These are phyloP conservation scores for Cyrtorhinus lividipennis DNA, from an alignment of 1,140 invertebrate species.

Conservation along the genomic window DNA sequence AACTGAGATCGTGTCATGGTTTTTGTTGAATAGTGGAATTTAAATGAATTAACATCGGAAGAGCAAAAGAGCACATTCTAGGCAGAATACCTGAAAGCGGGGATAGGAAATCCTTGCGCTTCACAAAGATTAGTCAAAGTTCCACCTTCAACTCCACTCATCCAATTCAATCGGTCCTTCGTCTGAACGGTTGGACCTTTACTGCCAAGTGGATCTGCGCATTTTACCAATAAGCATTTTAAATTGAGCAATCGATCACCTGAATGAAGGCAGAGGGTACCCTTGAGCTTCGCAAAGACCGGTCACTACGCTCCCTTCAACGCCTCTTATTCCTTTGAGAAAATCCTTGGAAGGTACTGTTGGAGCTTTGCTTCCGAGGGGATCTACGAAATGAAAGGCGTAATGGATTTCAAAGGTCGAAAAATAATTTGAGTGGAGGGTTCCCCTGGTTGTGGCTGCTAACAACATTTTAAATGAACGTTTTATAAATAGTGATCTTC, in stretches of 20 bases:
- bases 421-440: too few relatives aligned
- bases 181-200: slow-evolving; percentile 23
- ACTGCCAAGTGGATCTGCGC: slow-evolving; percentile 28
- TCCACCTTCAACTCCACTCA: slow-evolving; percentile 11
- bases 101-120: slow-evolving; percentile 28
- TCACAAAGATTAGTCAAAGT: slow-evolving; percentile 27
- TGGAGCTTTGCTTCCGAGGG: slow-evolving; percentile 56
- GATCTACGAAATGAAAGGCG: slow-evolving; percentile 50
- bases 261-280: slow-evolving; percentile 39
- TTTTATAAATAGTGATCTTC: too few relatives aligned
- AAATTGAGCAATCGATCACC: slow-evolving; percentile 28
- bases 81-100: slow-evolving; percentile 31
- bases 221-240: too few relatives aligned
- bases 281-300: slow-evolving; percentile 41
- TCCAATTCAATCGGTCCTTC: slow-evolving; percentile 18
- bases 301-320: slow-evolving; percentile 39
- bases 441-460: too few relatives aligned
- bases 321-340: slow-evolving; percentile 29
- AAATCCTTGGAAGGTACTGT: slow-evolving; percentile 40
- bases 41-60: too few relatives aligned
- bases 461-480: too few relatives aligned
- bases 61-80: too few relatives aligned
- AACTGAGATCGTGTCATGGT: too few relatives aligned
- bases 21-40: too few relatives aligned
- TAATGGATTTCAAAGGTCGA: too few relatives aligned